Conservation (phyloP, 53 echinoderm and acorn worm species). For the Antedon mediterranea region DNA sequence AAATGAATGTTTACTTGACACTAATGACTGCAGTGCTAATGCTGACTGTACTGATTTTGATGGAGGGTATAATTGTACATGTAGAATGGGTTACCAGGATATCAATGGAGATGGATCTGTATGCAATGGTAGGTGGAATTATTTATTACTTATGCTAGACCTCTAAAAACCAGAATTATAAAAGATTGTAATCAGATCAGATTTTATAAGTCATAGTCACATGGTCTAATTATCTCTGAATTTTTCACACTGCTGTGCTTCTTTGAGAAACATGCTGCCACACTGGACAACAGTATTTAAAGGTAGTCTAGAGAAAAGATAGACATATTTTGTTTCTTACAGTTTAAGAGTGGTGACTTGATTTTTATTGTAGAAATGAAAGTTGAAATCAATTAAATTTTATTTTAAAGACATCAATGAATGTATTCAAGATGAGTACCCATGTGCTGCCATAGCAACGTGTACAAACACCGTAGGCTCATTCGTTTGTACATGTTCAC, state of each 20-base stretch:
- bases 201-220: too few relatives aligned
- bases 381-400: background rate
- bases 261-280: too few relatives aligned
- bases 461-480: constrained; percentile 7
- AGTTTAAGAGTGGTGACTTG: too few relatives aligned
- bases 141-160: too few relatives aligned
- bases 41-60: constrained; percentile 24
- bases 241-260: too few relatives aligned
- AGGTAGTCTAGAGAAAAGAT: too few relatives aligned
- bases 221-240: too few relatives aligned
- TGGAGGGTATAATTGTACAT: constrained; percentile 31
- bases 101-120: constrained; percentile 18
- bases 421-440: background rate
- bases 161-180: too few relatives aligned
- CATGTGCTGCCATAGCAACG: background rate
- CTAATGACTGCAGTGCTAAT: constrained; percentile 15
- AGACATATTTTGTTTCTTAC: too few relatives aligned
- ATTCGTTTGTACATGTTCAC: background rate
- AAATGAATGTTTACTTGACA: background rate
- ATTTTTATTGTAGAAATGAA: too few relatives aligned
- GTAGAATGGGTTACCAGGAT: constrained; percentile 14
- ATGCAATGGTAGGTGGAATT: constrained; percentile 15
- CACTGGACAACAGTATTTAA: too few relatives aligned
- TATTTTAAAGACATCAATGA: constrained; percentile 1
- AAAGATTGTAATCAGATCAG: too few relatives aligned